Base-by-base conservation (phyloP, 2,113 vertebrate species). In the Scomber scombrus region DNA sequence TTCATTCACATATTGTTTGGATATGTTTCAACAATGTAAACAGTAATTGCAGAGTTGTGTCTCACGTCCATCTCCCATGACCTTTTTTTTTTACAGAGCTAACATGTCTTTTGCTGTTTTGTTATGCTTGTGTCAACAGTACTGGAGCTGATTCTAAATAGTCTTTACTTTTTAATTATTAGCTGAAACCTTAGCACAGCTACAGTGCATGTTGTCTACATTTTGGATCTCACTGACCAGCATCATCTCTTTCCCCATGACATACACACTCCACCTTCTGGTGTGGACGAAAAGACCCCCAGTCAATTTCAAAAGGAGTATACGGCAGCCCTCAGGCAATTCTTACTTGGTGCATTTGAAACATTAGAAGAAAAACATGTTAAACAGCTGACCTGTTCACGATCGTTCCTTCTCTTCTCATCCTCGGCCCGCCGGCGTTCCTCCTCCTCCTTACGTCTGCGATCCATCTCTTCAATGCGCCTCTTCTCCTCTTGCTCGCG, bases 401-500 rank as follows among this genome's bases (percentile, higher is more conserved):
- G 95, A 76, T 99, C 98, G 16, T 96, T 97, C 80, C 98, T 96
- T 50, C 97, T 95, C 92, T 98, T 99, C 84, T 99, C 98, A 31
- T 99, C 98, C 21, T 99, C 98, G 0, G 97, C 96, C 75, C 97
- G 95, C 80, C 98, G 95, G 75, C 98, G 95, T 78, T 99, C 98
- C 78, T 99, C 98, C 31, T 99, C 98, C 76, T 99, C 98, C 77
- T 99, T 98, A 13, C 97, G 95, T 34, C 97, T 93, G n/a, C 97
- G 95, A 80, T 99, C 98, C 92, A 98, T 90, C 82, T 99, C 98
- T 88, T 99, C 98, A 1, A 98, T 82, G 0, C 97, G 96, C 73
- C 97, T 93, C 90, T 98, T 99, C 80, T 99, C 97, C 89, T 99
- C 97, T 52, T 99, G 97, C 71, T 99, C 98, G 7, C 97, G 93